Evolutionary conservation across 2,888 invertebrate species (phyloP).

Genomic region (Blastobasis adustella): DNA sequence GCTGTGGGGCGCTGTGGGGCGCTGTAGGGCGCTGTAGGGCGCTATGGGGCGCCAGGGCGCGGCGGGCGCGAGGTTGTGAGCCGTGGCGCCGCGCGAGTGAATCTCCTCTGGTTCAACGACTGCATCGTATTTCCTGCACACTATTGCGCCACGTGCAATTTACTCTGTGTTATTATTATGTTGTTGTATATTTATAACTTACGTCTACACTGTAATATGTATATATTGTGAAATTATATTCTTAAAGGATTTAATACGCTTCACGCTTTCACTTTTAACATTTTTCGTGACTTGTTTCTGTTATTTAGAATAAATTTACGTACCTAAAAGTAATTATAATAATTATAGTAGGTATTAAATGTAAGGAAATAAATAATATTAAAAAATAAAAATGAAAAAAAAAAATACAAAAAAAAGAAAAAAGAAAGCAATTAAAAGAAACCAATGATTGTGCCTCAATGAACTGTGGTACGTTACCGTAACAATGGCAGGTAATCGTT

Average conservation of each 20-base stretch:
- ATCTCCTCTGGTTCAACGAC: slow-evolving; percentile 71
- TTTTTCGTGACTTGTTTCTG: slow-evolving; percentile 72
- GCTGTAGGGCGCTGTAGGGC: background rate
- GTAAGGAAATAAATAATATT: slow-evolving; percentile 36
- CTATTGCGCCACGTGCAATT: slow-evolving; percentile 71
- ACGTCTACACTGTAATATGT: slow-evolving; percentile 70
- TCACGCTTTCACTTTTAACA: slow-evolving; percentile 71
- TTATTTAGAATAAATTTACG: slow-evolving; percentile 75
- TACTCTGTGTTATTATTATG: slow-evolving; percentile 73
- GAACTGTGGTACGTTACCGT: slow-evolving; percentile 75
- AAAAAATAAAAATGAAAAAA: slow-evolving; percentile 33
- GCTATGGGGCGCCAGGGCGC: slow-evolving; percentile 44
- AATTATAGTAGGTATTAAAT: slow-evolving; percentile 55
- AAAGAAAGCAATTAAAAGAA: slow-evolving; percentile 69
- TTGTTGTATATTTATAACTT: slow-evolving; percentile 73
- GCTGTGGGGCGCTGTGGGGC: too few species aligned
- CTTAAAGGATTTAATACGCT: slow-evolving; percentile 70
- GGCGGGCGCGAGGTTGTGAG: slow-evolving; percentile 31
- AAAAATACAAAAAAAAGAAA: slow-evolving; percentile 39
- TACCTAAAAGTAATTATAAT: slow-evolving; percentile 74
- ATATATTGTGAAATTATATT: slow-evolving; percentile 72
- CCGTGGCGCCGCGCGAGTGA: slow-evolving; percentile 40
- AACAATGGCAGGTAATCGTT: slow-evolving; percentile 67
- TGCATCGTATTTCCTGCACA: slow-evolving; percentile 68
- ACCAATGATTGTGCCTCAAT: slow-evolving; percentile 76